Conservation (phyloP, 2,113 vertebrate species). For the Laticauda laticaudata region DNA sequence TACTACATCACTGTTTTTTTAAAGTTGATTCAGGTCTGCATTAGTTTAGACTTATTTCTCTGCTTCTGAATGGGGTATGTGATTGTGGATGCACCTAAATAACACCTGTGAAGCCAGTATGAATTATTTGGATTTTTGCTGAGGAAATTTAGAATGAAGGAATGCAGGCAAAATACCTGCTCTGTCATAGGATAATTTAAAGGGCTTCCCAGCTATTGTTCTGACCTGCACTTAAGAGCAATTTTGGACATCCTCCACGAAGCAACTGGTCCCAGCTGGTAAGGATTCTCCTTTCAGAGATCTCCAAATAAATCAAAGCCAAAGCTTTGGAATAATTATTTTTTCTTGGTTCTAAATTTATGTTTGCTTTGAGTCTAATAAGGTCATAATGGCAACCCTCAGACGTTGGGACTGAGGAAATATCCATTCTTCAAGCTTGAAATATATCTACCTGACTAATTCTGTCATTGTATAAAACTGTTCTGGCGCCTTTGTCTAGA, state of each 20-base stretch:
- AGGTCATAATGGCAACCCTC: neutral
- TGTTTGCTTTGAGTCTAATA: neutral
- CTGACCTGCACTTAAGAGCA: constrained; percentile 2
- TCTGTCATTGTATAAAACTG: neutral
- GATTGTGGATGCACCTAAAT: neutral
- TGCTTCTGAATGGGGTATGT: neutral
- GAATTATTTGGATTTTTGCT: neutral
- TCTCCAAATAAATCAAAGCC: constrained; percentile 9
- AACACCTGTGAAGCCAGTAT: neutral
- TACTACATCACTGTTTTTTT: neutral
- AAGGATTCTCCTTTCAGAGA: neutral
- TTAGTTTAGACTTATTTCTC: neutral
- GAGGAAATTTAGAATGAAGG: neutral
- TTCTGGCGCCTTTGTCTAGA: neutral
- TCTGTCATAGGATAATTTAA: constrained; percentile 16
- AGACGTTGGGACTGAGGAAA: neutral
- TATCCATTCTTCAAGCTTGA: neutral
- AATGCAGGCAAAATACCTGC: neutral
- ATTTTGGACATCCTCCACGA: constrained; percentile 10
- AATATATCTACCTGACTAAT: neutral
- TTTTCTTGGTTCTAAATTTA: neutral
- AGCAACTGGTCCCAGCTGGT: neutral
- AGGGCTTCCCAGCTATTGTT: neutral
- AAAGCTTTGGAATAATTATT: neutral
- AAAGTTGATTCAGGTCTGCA: neutral